These are phyloP conservation scores for Pampus argenteus DNA, from an alignment of 2,797 vertebrate species.

Conservation along the genomic window DNA sequence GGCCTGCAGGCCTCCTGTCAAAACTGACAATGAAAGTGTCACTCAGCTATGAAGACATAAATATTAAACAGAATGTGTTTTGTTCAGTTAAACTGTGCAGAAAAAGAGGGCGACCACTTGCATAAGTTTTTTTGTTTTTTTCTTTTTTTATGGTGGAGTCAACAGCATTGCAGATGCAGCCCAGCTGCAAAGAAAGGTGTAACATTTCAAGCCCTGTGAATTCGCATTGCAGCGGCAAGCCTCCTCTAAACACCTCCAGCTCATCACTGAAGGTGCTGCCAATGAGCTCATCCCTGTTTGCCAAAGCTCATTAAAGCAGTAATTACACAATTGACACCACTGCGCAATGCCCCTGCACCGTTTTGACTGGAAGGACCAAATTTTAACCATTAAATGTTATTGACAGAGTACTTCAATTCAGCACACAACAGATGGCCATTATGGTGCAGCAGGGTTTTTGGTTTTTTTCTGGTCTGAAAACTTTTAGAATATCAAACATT, in stretches of 20 bases:
- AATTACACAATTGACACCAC: constrained; percentile 83
- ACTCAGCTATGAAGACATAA: constrained; percentile 43
- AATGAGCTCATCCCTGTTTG: constrained; percentile 60
- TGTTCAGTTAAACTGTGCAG: constrained; percentile 78
- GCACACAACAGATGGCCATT: constrained; percentile 57
- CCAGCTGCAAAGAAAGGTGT: constrained; percentile 93
- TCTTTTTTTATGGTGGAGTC: constrained; percentile 87
- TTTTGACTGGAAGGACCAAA: constrained; percentile 56
- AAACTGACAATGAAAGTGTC: constrained; percentile 5
- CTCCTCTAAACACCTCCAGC: constrained; percentile 72
- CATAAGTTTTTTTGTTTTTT: no score
- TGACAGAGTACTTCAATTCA: constrained; percentile 42
- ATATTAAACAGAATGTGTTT: constrained; percentile 21
- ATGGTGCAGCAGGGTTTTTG: no score
- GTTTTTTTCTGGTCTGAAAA: no score
- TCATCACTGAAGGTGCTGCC: constrained; percentile 80
- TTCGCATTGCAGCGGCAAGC: constrained; percentile 84
- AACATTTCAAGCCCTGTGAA: constrained; percentile 90
- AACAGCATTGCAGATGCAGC: constrained; percentile 94
- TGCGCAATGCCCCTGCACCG: constrained; percentile 53
- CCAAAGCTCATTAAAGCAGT: constrained; percentile 82
- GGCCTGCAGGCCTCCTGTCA: background rate
- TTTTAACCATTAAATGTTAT: constrained; percentile 70
- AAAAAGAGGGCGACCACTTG: constrained; percentile 51
- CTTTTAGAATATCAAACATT: no score